Percentiles rank a stretch among this genome's conserved stretches.
Evolutionary conservation across 1,140 invertebrate genomes (phyloP).

Genomic region (Platyura marginata): DNA sequence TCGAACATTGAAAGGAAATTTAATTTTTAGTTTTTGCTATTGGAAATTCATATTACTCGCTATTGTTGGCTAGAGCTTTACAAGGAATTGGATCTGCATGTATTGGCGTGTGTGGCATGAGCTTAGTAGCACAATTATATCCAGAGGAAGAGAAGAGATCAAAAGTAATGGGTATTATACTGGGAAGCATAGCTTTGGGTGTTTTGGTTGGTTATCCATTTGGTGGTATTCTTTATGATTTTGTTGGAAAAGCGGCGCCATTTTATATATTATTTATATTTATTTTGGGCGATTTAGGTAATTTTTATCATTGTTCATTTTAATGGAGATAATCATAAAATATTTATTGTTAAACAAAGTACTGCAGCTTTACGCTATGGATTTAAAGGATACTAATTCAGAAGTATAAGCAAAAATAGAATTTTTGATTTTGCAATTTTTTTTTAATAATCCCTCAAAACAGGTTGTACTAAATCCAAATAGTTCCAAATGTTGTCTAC

Average conservation of each 20-base stretch:
- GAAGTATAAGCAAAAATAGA: not conserved
- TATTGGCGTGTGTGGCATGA: constrained; percentile 55
- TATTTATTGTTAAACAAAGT: too few relatives aligned
- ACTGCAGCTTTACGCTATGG: not conserved
- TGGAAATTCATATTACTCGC: constrained; percentile 48
- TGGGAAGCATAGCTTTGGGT: constrained; percentile 62
- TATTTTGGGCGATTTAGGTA: constrained; percentile 36
- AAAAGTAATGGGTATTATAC: constrained; percentile 52
- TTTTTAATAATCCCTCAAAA: too few relatives aligned
- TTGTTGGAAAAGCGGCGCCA: constrained; percentile 51
- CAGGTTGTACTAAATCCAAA: constrained; percentile 2
- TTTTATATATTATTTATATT: constrained; percentile 47
- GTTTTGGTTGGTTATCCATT: constrained; percentile 64
- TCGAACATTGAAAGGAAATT: not conserved
- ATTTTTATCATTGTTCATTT: too few relatives aligned
- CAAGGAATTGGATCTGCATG: constrained; percentile 77
- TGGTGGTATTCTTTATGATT: constrained; percentile 54
- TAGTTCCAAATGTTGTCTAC: constrained; percentile 28
- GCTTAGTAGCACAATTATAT: constrained; percentile 31
- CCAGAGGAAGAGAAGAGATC: constrained; percentile 31
- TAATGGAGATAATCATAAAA: too few relatives aligned
- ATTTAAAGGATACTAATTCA: not conserved
- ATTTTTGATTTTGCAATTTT: too few relatives aligned
- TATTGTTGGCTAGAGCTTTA: constrained; percentile 63
- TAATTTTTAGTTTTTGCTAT: constrained; percentile 58